Evolutionary conservation across 2,888 invertebrate genomes (phyloP).

Genomic region (Synanthedon myopaeformis): DNA sequence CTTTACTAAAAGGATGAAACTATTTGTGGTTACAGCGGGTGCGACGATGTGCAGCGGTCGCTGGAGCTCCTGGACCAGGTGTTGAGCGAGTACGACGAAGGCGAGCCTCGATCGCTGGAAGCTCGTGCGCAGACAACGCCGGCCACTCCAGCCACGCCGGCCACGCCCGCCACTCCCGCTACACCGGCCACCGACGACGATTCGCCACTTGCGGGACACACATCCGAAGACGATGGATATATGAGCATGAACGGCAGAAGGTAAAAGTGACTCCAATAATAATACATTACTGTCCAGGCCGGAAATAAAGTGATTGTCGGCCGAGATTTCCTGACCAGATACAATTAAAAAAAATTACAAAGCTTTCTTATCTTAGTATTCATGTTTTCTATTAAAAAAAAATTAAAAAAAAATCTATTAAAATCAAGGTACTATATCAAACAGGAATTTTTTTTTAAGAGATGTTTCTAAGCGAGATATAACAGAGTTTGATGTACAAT

Average conservation of each 20-base stretch:
- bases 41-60: slow-evolving; percentile 90
- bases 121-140: slow-evolving; percentile 49
- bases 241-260: slow-evolving; percentile 92
- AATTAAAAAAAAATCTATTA: too few relatives aligned
- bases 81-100: slow-evolving; percentile 91
- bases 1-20: slow-evolving; percentile 1
- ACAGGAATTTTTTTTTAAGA: neutral
- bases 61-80: slow-evolving; percentile 90
- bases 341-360: too few relatives aligned
- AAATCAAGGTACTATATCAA: too few relatives aligned
- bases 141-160: slow-evolving; percentile 39
- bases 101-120: slow-evolving; percentile 64
- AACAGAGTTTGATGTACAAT: slow-evolving; percentile 8
- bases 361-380: too few relatives aligned
- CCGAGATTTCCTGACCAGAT: too few relatives aligned
- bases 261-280: slow-evolving; percentile 22
- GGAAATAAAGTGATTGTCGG: too few relatives aligned
- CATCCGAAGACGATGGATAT: slow-evolving; percentile 92
- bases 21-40: slow-evolving; percentile 72
- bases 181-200: slow-evolving; percentile 76
- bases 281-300: too few relatives aligned
- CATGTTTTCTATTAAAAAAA: too few relatives aligned
- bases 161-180: slow-evolving; percentile 65
- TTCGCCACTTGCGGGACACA: slow-evolving; percentile 83
- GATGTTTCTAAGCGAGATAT: neutral